Percentiles rank a stretch among this genome's conserved stretches.
Evolutionary conservation across 2,888 invertebrate genomes (phyloP).

Genomic region (Neoascia interrupta): DNA sequence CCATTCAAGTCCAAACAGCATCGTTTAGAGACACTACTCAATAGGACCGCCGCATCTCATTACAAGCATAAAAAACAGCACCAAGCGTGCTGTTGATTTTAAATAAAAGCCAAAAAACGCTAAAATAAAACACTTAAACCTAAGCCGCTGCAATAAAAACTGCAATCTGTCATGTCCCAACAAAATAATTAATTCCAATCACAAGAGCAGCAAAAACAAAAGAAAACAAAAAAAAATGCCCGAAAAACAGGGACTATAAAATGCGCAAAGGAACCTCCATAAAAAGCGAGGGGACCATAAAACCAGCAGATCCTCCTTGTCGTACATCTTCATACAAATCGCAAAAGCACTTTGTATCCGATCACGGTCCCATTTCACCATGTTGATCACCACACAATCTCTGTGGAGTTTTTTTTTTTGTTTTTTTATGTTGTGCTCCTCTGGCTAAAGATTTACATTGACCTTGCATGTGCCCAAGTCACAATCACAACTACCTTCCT

Average conservation of each 20-base stretch:
- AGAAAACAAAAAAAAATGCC: too few species aligned
- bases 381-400: too few species aligned
- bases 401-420: neutral
- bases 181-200: conserved; percentile 32
- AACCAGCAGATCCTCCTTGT: conserved; percentile 15
- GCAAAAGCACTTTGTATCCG: neutral
- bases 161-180: conserved; percentile 50
- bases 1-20: too few species aligned
- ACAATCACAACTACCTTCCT: neutral
- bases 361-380: conserved; percentile 2
- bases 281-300: conserved; percentile 17
- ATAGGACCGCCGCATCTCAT: too few species aligned
- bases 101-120: conserved; percentile 4
- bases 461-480: conserved; percentile 42
- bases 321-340: neutral
- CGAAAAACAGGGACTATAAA: too few species aligned
- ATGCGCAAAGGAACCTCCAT: neutral
- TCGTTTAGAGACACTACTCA: too few species aligned
- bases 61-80: too few species aligned
- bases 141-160: conserved; percentile 13
- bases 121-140: neutral
- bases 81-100: neutral
- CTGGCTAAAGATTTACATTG: conserved; percentile 35
- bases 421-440: neutral
- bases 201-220: conserved; percentile 9